Percentiles rank a stretch among this genome's conserved stretches.
Evolutionary conservation across 2,888 invertebrate genomes (phyloP).

Genomic region (Willowsia nigromaculata): DNA sequence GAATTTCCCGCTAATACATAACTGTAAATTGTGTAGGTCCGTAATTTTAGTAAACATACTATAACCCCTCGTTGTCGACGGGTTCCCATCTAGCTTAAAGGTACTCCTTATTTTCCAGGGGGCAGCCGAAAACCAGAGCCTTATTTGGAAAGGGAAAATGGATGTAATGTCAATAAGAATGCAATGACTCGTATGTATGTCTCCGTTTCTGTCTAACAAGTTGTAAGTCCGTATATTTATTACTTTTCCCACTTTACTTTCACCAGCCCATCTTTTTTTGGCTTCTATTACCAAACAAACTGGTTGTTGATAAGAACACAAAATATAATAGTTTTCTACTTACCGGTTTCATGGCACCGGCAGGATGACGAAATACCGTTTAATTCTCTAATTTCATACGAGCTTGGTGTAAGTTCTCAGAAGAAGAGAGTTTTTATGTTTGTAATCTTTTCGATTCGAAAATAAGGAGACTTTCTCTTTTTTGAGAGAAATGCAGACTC

Average conservation of each 20-base stretch:
- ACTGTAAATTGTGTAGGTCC: too few species aligned
- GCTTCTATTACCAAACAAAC: neutral
- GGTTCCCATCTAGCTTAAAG: too few species aligned
- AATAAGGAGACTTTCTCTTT: too few species aligned
- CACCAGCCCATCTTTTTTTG: too few species aligned
- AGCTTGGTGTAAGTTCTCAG: neutral
- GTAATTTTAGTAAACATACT: too few species aligned
- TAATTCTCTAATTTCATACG: neutral
- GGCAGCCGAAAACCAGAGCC: neutral
- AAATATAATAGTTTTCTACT: too few species aligned
- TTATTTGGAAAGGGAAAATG: conserved; percentile 26
- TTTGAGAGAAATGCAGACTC: neutral
- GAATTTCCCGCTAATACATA: too few species aligned
- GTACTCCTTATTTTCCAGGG: too few species aligned
- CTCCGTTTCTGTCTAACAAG: neutral
- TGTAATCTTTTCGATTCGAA: conserved; percentile 2
- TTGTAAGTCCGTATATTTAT: too few species aligned
- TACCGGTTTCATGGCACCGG: conserved; percentile 18
- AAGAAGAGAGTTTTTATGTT: neutral
- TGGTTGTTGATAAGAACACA: neutral
- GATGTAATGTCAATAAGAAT: conserved; percentile 5
- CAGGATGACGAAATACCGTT: neutral
- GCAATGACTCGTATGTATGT: neutral
- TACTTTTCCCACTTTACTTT: too few species aligned
- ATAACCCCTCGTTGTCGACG: too few species aligned